Conservation (phyloP, 2,888 invertebrate genomes). For the Pardosa pseudoannulata region DNA sequence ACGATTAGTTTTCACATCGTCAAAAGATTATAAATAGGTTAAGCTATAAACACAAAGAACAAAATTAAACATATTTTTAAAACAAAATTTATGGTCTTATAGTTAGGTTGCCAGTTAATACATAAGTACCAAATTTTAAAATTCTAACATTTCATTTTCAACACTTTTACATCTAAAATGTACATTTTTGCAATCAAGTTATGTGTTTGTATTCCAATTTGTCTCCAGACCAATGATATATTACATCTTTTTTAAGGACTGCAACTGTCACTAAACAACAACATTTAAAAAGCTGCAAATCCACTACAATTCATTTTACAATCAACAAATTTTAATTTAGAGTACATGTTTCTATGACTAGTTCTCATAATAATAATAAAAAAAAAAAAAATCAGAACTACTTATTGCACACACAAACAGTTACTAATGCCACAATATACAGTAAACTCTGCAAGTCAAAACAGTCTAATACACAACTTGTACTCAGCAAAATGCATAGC, state of each 20-base stretch:
- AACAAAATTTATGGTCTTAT: too few relatives aligned
- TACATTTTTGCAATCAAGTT: constrained; percentile 8
- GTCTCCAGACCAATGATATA: not conserved
- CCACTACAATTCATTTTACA: not conserved
- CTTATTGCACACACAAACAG: constrained; percentile 26
- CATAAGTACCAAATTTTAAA: not conserved
- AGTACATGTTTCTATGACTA: constrained; percentile 19
- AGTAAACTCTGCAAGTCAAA: not conserved
- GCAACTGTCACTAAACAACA: constrained; percentile 17
- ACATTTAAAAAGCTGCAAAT: constrained; percentile 26
- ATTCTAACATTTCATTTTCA: constrained; percentile 4
- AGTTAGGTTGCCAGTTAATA: not conserved
- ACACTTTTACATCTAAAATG: not conserved
- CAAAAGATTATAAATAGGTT: too few relatives aligned
- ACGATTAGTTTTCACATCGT: too few relatives aligned
- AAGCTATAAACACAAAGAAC: too few relatives aligned
- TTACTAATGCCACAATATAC: constrained; percentile 21
- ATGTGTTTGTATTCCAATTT: not conserved
- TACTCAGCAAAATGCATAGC: not conserved
- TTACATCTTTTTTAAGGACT: constrained; percentile 1
- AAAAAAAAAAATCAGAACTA: constrained; percentile 11
- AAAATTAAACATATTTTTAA: too few relatives aligned
- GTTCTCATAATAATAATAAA: not conserved
- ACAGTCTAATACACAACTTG: constrained; percentile 16
- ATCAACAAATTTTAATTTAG: not conserved